Evolutionary conservation across 2,888 invertebrate species (phyloP), one percentile per base, ranked within the genome.

Genomic region (Mythimna pallens): DNA sequence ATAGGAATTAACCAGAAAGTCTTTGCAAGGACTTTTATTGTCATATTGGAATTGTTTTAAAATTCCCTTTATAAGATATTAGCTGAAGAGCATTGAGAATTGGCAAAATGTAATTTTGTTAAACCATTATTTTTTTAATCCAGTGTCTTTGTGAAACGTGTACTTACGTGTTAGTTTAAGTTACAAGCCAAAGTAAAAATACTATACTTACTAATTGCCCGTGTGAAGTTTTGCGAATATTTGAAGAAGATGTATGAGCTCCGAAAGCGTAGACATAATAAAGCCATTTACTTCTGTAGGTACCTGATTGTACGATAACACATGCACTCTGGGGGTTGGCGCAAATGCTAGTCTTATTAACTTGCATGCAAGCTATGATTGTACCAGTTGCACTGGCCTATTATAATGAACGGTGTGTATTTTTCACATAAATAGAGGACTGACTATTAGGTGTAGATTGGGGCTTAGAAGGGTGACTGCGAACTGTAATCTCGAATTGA

Each of bases 391-490:
- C 67, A 73, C 80, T 74, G 79, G 75, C 84, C 67, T 80, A 83
- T 68, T 52, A 20, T n/a, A 57, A 58, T 65, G 43, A 73, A 64
- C 9, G 54, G 65, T 83, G 50, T 74, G 74, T 80, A 64, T 67
- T 68, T 78, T 73, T 73, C 84, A 80, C 67, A 61, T 79, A 36
- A 83, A 80, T 83, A 83, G 74, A 76, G 77, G 77, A 84, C 85
- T 84, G 82, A 81, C 58, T 76, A 70, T 65, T 76, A 70, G 67
- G 40, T 68, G 81, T 84, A 73, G 69, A 81, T 52, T 57, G 76
- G n/a, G 58, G 52, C 58, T 68, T 70, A 84, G 62, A 73, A 63
- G 65, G 64, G 55, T 62, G 65, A 68, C 30, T 75, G 63, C 43
- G 40, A 67, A 80, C 25, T 80, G 72, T 78, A 71, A 70, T 82